phyloP scores from a whole-genome alignment of 1,140 invertebrate genomes.

The Dinoponera quadriceps region DNA sequence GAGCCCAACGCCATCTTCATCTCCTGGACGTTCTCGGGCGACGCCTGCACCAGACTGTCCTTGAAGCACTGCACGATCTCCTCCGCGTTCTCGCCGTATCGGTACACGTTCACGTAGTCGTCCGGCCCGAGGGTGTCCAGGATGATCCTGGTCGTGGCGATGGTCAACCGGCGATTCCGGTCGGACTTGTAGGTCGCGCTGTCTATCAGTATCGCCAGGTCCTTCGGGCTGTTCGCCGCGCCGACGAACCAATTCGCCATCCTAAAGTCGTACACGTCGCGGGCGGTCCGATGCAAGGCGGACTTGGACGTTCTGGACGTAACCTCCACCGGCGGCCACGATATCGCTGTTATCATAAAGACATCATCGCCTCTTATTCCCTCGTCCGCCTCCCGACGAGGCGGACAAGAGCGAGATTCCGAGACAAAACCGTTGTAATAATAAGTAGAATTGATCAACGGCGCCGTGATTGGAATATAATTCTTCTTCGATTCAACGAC shows the following conservation, averaged over 20 bases:
- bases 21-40: constrained; percentile 93
- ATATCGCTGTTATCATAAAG: constrained; percentile 86
- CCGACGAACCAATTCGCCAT: constrained; percentile 97
- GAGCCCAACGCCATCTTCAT: constrained; percentile 91
- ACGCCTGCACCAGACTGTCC: constrained; percentile 94
- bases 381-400: no score
- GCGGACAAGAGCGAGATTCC: no score
- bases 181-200: constrained; percentile 95
- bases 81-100: constrained; percentile 91
- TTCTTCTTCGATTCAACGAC: no score
- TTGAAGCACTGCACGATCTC: constrained; percentile 95
- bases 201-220: constrained; percentile 96
- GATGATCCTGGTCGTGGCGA: constrained; percentile 93
- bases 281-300: constrained; percentile 84
- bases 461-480: no score
- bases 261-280: constrained; percentile 95
- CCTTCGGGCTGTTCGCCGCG: constrained; percentile 98
- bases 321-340: constrained; percentile 90
- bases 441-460: no score
- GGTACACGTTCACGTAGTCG: constrained; percentile 98
- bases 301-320: constrained; percentile 73
- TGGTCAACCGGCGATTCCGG: constrained; percentile 93
- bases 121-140: constrained; percentile 98
- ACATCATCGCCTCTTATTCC: no score
- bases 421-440: no score